These are phyloP conservation scores for Mythimna pallens DNA, from an alignment of 2,888 invertebrate genomes.

Conservation along the genomic window DNA sequence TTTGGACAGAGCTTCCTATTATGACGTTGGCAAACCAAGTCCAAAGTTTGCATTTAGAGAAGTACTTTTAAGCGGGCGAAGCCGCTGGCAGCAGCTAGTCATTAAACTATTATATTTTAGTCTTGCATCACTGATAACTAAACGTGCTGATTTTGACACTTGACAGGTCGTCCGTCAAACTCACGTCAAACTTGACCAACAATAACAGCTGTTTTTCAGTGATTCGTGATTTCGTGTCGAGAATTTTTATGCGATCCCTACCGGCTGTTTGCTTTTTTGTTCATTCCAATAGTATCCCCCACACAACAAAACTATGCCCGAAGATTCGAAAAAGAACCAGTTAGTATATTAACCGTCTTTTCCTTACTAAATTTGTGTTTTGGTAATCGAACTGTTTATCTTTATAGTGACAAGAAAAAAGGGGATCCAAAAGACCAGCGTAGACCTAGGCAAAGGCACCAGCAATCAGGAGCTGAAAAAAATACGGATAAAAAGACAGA, in stretches of 20 bases:
- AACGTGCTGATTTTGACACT: neutral
- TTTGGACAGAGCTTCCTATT: too few species aligned
- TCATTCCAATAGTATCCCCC: neutral
- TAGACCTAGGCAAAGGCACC: constrained; percentile 75
- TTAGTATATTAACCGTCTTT: constrained; percentile 64
- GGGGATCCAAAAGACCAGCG: constrained; percentile 84
- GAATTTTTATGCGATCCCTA: neutral
- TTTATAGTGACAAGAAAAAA: constrained; percentile 78
- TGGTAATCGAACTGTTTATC: neutral
- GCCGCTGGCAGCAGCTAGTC: too few species aligned
- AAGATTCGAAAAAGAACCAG: constrained; percentile 78
- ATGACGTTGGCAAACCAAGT: too few species aligned
- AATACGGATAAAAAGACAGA: constrained; percentile 70
- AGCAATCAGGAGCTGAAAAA: constrained; percentile 64
- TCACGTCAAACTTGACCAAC: neutral
- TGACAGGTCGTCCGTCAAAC: neutral
- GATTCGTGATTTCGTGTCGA: neutral
- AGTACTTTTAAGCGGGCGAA: too few species aligned
- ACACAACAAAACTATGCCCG: constrained; percentile 72
- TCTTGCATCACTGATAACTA: neutral
- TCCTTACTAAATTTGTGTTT: neutral
- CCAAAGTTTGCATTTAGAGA: too few species aligned
- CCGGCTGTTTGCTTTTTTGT: constrained; percentile 17
- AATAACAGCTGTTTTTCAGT: neutral
- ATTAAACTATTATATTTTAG: too few species aligned